These are phyloP conservation scores for Phacellophora camtschatica DNA, from an alignment of 30 jellyfish, hydroid and myxozoan species.

Conservation along the genomic window DNA sequence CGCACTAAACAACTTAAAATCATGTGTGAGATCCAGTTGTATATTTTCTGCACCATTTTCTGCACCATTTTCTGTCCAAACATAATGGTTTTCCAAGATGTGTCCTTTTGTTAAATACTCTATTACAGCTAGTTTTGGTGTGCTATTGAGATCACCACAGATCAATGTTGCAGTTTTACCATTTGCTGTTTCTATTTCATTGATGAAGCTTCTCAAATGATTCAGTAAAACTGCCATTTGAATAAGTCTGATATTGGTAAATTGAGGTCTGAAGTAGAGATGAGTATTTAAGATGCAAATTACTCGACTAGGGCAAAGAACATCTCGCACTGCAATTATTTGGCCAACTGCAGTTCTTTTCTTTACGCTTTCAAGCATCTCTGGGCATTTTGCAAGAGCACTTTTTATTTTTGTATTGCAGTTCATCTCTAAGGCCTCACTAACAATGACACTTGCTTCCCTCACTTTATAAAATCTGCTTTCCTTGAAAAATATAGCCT, in stretches of 20 bases:
- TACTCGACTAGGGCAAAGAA: not conserved
- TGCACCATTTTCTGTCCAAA: conserved; percentile 68
- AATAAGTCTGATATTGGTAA: conserved; percentile 62
- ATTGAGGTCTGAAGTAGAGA: conserved; percentile 78
- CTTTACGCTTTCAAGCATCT: conserved; percentile 40
- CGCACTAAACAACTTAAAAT: conserved; percentile 51
- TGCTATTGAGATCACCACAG: conserved; percentile 90
- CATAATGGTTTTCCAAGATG: conserved; percentile 23
- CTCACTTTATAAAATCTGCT: conserved; percentile 23
- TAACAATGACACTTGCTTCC: conserved; percentile 32
- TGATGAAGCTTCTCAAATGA: conserved; percentile 16
- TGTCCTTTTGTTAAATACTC: conserved; percentile 34
- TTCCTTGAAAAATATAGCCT: conserved; percentile 66
- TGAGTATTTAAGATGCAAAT: conserved; percentile 85
- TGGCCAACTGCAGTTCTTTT: conserved; percentile 86
- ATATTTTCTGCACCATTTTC: conserved; percentile 10
- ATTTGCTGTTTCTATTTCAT: not conserved
- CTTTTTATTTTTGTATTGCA: conserved; percentile 42
- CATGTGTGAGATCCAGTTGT: conserved; percentile 13
- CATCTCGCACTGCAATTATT: conserved; percentile 59
- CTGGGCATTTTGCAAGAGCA: conserved; percentile 52
- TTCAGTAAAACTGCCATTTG: conserved; percentile 75
- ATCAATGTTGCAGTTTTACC: conserved; percentile 46
- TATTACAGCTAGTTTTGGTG: conserved; percentile 64
- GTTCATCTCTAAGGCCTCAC: conserved; percentile 59